Evolutionary conservation across 2,113 vertebrate genomes (phyloP), one percentile per base, ranked within the genome.

Genomic region (Fulmarus glacialis): DNA sequence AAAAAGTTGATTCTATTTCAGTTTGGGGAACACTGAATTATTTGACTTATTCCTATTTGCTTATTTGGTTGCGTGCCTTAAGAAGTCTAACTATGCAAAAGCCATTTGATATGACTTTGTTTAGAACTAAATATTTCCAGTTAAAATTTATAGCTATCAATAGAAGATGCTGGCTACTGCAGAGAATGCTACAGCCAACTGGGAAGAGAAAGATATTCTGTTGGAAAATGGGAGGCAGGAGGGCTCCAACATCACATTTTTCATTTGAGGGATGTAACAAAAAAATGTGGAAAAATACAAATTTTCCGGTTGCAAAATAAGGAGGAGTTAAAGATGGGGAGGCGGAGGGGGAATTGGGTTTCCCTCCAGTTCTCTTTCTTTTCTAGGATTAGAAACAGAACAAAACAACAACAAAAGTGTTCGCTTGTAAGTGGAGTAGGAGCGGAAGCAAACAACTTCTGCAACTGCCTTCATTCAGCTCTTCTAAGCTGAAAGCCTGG

Each of bases 1-100:
- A 87, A 97, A 90, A 90, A 64, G 67, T 47, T 91, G 21, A 59
- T 94, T 91, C 58, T 62, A 0, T 74, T 73, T 89, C 47, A 50
- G 4, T 68, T 68, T 70, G n/a, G 7, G n/a, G 23, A 80, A 63
- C 47, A 36, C 47, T 30, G 45, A 81, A 79, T 86, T 0, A 40
- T 59, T 93, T 83, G 11, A 43, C 8, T 88, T 73, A 73, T 22
- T 92, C 22, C 34, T 10, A 11, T 75, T 86, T 88, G 18, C 19
- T 60, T 89, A 43, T 79, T 82, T 91, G 91, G 15, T 26, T 73
- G 19, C 1, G 0, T 77, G 40, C 60, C 71, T 85, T 63, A 74
- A 27, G 24, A 81, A 42, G 19, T 45, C 36, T 68, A 38, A 47
- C 55, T 87, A 63, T 88, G 42, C 21, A 82, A 64, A 91, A 92